Evolutionary conservation across 2,888 invertebrate species (phyloP), one percentile per base, ranked within the genome.

Genomic region (Andrena chrysosceles): DNA sequence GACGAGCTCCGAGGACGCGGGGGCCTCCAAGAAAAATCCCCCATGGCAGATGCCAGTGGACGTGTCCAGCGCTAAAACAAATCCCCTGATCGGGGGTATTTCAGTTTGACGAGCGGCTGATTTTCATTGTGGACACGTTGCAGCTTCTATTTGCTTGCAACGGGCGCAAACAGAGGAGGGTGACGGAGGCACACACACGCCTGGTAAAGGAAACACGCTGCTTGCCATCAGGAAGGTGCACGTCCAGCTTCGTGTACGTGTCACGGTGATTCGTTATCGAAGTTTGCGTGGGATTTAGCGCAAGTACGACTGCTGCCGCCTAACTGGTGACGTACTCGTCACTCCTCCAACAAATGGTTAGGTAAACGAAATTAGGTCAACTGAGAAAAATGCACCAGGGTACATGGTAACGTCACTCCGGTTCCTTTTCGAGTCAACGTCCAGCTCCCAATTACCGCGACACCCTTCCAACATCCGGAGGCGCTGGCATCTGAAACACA

Each of bases 41-140:
- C 49, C 26, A 48, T 29, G 59, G 26, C 26, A 64, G 52, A 64
- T 48, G 64, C n/a, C 29, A 56, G 33, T 20, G 70, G 42, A 62
- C 70, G 49, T 49, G 67, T 66, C n/a, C 64, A 49, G 64, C 60
- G 42, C 29, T 72, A 60, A 72, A 71, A 72, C 72, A 77, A 69
- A 78, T 75, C 70, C 70, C 29, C 35, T 16, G 35, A 56, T 56
- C 67, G 13, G 7, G 31, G 35, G 59, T 48, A 60, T 59, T 56
- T 60, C 70, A 48, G 52, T 60, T 83, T 77, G 67, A 78, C 77
- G 66, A 68, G 33, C 52, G 13, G 23, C 52, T 64, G 67, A 73
- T 83, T 73, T 56, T 64, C 78, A 83, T 68, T 74, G 74, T 72
- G 71, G 52, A 60, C 78, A 74, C 77, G 78, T 71, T 62, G 73